Base-by-base conservation (phyloP, 2,113 vertebrate genomes). In the Triplophysa rosa region DNA sequence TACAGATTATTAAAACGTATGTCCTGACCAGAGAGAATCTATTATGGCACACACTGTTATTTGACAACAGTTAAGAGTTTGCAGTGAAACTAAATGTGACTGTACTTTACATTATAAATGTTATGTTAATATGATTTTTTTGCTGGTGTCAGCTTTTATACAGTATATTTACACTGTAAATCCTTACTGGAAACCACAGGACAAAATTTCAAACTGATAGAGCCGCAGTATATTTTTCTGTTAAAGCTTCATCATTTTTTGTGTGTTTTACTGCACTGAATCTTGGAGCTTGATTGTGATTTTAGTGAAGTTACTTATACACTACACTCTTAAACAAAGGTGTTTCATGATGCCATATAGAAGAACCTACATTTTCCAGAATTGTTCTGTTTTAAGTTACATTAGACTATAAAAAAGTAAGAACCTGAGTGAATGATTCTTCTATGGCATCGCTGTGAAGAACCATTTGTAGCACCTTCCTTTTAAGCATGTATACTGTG, bases 211-310 rank as follows among this genome's bases (percentile, higher is more conserved):
- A 69, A 17, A 71, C 49, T 56, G 47, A 33, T 14, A 54, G 16
- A 54, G 17, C 24, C 29, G 47, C 24, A 3, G 17, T 54, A 8
- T 33, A 29, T 70, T 56, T 70, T 33, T n/a, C 26, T 56, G 29
- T 56, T 29, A 37, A 13, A 12, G 0, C 19, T 71, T 71, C 0
- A 33, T 7, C 33, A 7, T 71, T 49, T 21, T 54, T 70, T 11
- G n/a, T 59, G 12, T 72, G 54, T 72, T 59, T 59, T 12, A 42
- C 37, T 59, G 33, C 70, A 72, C 54, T 72, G 52, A 72, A 6
- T 52, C 69, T 59, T 40, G 14, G 12, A 47, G 11, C 21, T 72
- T 72, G 7, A 58, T 2, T 21, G 52, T 21, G 33, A 52, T 70
- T 69, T 37, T 58, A 40, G 29, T 40, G 19, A 12, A 59, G 52